Conservation (phyloP, 1,140 invertebrate genomes). For the Leguminivora glycinivorella region DNA sequence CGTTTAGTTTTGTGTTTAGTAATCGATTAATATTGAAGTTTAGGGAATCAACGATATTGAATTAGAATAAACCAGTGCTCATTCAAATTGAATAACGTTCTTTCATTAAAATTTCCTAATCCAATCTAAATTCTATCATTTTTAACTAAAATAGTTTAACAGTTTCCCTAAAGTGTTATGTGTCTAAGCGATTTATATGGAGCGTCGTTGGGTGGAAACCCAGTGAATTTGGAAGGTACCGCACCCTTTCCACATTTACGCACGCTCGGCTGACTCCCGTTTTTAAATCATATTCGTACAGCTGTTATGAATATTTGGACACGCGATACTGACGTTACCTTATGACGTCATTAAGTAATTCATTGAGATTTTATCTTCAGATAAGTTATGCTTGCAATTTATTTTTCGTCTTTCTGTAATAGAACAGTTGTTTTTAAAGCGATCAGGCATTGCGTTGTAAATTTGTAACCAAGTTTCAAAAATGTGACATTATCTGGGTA, state of each 20-base stretch:
- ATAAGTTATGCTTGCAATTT: not conserved
- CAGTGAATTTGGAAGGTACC: conserved; percentile 23
- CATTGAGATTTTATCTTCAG: not conserved
- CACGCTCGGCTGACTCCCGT: not conserved
- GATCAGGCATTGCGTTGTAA: too few relatives aligned
- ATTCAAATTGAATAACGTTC: too few relatives aligned
- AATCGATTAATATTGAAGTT: not conserved
- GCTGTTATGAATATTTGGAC: conserved; percentile 20
- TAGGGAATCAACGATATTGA: not conserved
- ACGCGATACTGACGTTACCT: conserved; percentile 15
- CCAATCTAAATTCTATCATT: too few relatives aligned
- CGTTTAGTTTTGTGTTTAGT: not conserved
- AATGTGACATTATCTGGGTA: too few relatives aligned
- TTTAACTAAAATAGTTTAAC: not conserved
- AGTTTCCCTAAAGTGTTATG: not conserved
- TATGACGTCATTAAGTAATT: conserved; percentile 1
- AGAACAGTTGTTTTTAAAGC: too few relatives aligned
- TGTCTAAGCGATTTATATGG: not conserved
- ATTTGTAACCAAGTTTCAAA: too few relatives aligned
- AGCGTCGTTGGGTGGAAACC: conserved; percentile 2
- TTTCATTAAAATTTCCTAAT: too few relatives aligned
- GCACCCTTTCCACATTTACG: conserved; percentile 21
- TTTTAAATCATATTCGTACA: conserved; percentile 17
- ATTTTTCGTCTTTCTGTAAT: too few relatives aligned
- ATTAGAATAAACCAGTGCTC: too few relatives aligned